Base-by-base conservation (phyloP, 2,888 invertebrate genomes). In the Aquatica leii region DNA sequence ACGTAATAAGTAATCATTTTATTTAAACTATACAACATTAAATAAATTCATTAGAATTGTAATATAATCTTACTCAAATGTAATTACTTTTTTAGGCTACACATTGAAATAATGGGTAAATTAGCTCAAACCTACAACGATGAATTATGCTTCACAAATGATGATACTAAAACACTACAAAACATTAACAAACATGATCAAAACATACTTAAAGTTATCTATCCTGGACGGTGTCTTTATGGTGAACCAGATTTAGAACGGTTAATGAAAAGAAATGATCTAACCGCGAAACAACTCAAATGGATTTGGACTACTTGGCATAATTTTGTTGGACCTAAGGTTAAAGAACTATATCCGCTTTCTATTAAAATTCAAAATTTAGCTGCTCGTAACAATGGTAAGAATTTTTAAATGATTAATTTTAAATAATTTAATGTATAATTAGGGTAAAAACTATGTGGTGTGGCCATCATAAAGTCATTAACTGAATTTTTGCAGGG, bases 241-340 rank as follows among this genome's bases (percentile, higher is more conserved):
- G 88, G 87, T 0, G 90, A 90, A 75, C 84, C 84, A 0, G 88
- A 89, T 71, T 80, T 91, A 70, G 86, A 87, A 51, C 81, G 81
- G 11, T 71, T 90, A 43, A 88, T 90, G 86, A 79, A 81, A 12
- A 78, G 80, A 54, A 65, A 55, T 2, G 75, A 78, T 68, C 62
- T 78, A 15, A 75, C 66, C 63, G 54, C 74, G 0, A 71, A 75
- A 11, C 73, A 78, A 50, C 65, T 76, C 24, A 70, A 71, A 65
- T 87, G 87, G 86, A 81, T 86, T 0, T 93, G 92, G 92, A 75
- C 82, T 12, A 81, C 82, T 3, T 93, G 92, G 91, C 83, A 91
- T 66, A 82, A 88, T 66, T 84, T 82, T 11, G 85, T 89, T 5
- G 88, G 89, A 0, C 82, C 82, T 0, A 77, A 81, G 1, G 86